Conservation (phyloP, 1,140 invertebrate species). For the Pseudomyrmex concolor region DNA sequence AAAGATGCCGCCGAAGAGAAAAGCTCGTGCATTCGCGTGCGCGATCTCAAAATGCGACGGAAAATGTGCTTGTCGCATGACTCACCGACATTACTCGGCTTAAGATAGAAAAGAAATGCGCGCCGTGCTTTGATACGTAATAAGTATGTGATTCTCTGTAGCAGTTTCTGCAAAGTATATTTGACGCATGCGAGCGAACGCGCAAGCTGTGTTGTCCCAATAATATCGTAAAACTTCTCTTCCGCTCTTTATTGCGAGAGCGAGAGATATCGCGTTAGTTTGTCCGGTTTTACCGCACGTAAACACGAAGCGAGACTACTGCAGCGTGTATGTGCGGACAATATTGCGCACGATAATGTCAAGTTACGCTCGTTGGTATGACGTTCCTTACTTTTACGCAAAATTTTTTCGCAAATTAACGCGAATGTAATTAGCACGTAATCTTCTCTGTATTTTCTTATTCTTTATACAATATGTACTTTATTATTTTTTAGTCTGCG, state of each 20-base stretch:
- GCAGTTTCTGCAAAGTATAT: constrained; percentile 15
- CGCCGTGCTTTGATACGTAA: constrained; percentile 47
- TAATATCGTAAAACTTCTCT: constrained; percentile 43
- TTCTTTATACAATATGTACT: background rate
- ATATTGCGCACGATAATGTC: constrained; percentile 6
- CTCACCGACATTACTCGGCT: constrained; percentile 29
- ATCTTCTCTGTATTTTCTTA: background rate
- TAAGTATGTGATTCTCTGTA: constrained; percentile 34
- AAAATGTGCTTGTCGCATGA: constrained; percentile 33
- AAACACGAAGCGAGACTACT: constrained; percentile 1
- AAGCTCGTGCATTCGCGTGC: constrained; percentile 9
- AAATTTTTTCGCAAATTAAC: constrained; percentile 19
- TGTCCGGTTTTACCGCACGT: background rate
- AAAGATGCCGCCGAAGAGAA: background rate
- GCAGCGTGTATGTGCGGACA: background rate
- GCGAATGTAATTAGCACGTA: constrained; percentile 17
- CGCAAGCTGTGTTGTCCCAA: constrained; percentile 27
- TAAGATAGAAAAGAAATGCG: constrained; percentile 15
- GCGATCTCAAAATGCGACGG: constrained; percentile 42
- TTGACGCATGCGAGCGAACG: background rate
- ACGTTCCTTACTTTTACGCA: constrained; percentile 21
- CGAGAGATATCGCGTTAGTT: background rate
- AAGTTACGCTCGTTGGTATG: constrained; percentile 32
- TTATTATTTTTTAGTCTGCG: background rate
- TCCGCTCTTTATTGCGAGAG: background rate